These are phyloP conservation scores for Odontomyia ornata DNA, from an alignment of 2,888 invertebrate genomes.

Conservation along the genomic window DNA sequence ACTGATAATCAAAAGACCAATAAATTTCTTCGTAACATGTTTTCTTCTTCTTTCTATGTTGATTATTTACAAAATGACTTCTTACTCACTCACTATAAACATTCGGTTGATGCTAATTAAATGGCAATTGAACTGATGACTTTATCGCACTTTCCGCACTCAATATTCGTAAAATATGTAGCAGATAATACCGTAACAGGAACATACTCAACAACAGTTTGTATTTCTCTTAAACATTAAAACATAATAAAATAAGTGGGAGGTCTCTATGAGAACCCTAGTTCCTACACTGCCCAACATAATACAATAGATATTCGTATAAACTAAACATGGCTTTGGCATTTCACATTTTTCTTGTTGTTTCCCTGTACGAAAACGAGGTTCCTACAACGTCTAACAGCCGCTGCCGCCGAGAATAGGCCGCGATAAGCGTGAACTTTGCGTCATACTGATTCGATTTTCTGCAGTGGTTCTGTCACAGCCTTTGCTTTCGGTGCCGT, in stretches of 20 bases:
- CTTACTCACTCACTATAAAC: constrained; percentile 8
- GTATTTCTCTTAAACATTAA: constrained; percentile 26
- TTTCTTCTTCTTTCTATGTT: constrained; percentile 10
- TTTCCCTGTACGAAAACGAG: constrained; percentile 28
- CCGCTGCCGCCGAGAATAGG: constrained; percentile 16
- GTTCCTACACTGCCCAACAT: not conserved
- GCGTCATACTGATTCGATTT: constrained; percentile 54
- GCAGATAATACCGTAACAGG: constrained; percentile 37
- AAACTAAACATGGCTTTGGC: constrained; percentile 50
- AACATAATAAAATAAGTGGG: constrained; percentile 12
- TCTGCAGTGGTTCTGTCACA: constrained; percentile 37
- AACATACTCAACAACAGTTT: constrained; percentile 38
- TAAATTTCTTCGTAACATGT: not conserved
- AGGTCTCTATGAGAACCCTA: not conserved
- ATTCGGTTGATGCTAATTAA: constrained; percentile 12
- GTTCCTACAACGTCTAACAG: constrained; percentile 14
- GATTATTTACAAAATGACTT: constrained; percentile 33
- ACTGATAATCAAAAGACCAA: too few relatives aligned
- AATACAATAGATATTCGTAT: not conserved
- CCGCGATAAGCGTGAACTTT: constrained; percentile 26
- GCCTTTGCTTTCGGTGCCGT: constrained; percentile 51
- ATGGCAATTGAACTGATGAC: constrained; percentile 33
- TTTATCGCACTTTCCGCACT: not conserved
- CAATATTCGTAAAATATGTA: not conserved
- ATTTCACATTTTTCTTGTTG: constrained; percentile 43